Percentiles rank a stretch among this genome's conserved stretches.
These are phyloP conservation scores for Laspeyria flexula DNA, from an alignment of 2,888 invertebrate species.

Conservation along the genomic window DNA sequence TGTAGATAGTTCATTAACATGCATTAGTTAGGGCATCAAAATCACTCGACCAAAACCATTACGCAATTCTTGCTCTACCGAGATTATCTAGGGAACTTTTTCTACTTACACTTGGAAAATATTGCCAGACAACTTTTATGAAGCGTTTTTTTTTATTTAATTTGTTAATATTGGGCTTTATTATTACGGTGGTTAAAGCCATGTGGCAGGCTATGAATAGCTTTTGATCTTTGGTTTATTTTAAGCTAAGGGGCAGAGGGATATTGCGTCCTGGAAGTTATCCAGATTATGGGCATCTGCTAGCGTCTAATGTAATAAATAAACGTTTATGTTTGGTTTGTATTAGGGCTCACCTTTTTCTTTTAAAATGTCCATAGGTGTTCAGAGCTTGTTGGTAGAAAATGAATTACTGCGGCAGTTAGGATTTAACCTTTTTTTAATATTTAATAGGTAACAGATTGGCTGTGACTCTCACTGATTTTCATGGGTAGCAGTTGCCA, in stretches of 20 bases:
- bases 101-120: constrained; percentile 2
- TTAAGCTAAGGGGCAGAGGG: background rate
- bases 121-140: background rate
- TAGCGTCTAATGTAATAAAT: too few species aligned
- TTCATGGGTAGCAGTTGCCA: too few species aligned
- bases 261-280: background rate
- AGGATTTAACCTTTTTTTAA: too few species aligned
- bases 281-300: background rate
- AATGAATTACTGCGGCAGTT: too few species aligned
- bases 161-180: background rate
- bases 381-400: too few species aligned
- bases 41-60: constrained; percentile 47
- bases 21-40: constrained; percentile 45
- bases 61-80: constrained; percentile 45
- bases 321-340: too few species aligned
- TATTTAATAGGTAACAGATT: too few species aligned
- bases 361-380: too few species aligned
- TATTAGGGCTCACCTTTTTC: too few species aligned
- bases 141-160: background rate
- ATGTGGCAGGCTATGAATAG: constrained; percentile 11
- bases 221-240: constrained; percentile 4
- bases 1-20: constrained; percentile 52
- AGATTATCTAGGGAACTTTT: constrained; percentile 34
- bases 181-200: constrained; percentile 4
- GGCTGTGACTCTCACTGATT: too few species aligned